Evolutionary conservation across 35 echinoderm and acorn worm species (phyloP).

Genomic region (Apostichopus japonicus): DNA sequence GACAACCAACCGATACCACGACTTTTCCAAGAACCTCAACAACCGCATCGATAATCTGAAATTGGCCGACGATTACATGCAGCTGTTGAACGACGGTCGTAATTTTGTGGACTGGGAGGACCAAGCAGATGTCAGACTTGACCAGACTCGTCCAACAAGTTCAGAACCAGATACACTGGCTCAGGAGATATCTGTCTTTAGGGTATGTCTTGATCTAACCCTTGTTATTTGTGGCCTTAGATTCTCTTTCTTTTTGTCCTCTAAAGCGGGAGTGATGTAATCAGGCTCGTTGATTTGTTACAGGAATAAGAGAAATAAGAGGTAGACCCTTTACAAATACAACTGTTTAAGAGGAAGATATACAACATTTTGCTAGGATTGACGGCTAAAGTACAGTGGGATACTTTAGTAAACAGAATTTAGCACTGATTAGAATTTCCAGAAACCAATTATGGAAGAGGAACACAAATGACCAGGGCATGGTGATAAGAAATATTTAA

Average conservation of each 20-base stretch:
- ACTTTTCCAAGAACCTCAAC: constrained; percentile 73
- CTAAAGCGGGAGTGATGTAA: not conserved
- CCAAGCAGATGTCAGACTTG: constrained; percentile 68
- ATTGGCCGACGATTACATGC: constrained; percentile 72
- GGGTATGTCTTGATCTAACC: constrained; percentile 39
- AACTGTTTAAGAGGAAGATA: not conserved
- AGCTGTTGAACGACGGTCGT: constrained; percentile 56
- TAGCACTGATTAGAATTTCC: no score
- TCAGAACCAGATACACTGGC: constrained; percentile 72
- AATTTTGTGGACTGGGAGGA: constrained; percentile 68
- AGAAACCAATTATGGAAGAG: no score
- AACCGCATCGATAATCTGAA: constrained; percentile 81
- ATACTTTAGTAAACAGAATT: no score
- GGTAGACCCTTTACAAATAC: not conserved
- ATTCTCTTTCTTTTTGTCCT: not conserved
- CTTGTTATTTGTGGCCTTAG: not conserved
- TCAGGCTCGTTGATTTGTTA: not conserved
- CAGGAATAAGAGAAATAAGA: no score
- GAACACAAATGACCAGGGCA: no score
- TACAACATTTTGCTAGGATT: not conserved
- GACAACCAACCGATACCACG: constrained; percentile 74
- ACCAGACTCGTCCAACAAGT: constrained; percentile 67
- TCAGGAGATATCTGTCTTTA: constrained; percentile 79
- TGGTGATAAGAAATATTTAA: not conserved
- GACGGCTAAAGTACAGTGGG: no score